phyloP scores from a whole-genome alignment of 2,888 invertebrate genomes.

The Aphidius colemani region DNA sequence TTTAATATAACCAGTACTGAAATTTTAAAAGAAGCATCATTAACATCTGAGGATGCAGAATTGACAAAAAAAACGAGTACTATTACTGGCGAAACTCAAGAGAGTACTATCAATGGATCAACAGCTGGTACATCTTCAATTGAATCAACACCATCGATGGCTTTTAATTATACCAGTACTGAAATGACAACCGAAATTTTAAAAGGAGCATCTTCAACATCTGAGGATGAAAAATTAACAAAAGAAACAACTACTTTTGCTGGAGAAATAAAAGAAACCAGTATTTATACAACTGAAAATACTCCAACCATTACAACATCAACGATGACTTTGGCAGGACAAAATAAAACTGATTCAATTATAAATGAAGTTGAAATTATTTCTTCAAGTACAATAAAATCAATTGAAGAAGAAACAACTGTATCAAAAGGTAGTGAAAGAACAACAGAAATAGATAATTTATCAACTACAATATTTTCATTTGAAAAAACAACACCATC shows the following conservation, averaged over 20 bases:
- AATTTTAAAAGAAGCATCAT: not conserved
- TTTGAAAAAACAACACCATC: slow-evolving; percentile 1
- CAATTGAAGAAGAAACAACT: not conserved
- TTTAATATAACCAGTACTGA: too few species aligned
- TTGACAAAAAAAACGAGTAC: not conserved
- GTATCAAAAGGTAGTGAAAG: not conserved
- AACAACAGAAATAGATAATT: slow-evolving; percentile 7
- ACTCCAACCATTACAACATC: slow-evolving; percentile 23
- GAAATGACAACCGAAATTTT: slow-evolving; percentile 4
- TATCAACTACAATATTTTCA: not conserved
- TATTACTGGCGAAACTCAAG: not conserved
- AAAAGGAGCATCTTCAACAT: slow-evolving; percentile 17
- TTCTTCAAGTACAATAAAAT: slow-evolving; percentile 2
- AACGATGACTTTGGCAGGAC: not conserved
- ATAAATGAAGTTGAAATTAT: not conserved
- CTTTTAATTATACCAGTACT: not conserved
- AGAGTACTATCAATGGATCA: not conserved
- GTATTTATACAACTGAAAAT: slow-evolving; percentile 16
- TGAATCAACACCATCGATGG: not conserved
- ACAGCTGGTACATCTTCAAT: not conserved
- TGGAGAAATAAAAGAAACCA: too few species aligned
- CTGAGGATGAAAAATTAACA: not conserved
- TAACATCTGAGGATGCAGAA: slow-evolving; percentile 2
- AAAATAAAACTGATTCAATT: slow-evolving; percentile 1
- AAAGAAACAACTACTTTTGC: not conserved